These are phyloP conservation scores for Emys orbicularis DNA, from an alignment of 2,797 vertebrate genomes.

Conservation along the genomic window DNA sequence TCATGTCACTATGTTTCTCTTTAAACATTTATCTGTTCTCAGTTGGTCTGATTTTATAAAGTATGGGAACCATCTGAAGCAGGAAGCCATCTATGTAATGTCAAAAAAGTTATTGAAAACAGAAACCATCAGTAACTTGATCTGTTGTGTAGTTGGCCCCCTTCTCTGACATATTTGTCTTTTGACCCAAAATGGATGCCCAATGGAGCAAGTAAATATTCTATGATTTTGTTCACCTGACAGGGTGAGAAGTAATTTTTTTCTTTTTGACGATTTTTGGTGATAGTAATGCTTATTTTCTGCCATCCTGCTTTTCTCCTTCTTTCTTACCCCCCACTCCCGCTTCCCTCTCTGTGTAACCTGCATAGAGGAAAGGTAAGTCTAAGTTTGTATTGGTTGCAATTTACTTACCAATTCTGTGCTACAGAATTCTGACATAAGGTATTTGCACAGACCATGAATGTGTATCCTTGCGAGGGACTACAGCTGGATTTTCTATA, in stretches of 20 bases:
- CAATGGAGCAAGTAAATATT: background rate
- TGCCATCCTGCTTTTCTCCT: background rate
- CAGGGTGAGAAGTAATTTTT: background rate
- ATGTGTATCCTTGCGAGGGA: no score
- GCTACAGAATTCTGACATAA: no score
- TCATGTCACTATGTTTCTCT: background rate
- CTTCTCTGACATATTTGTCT: background rate
- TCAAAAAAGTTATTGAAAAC: slow-evolving; percentile 36
- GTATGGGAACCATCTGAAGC: background rate
- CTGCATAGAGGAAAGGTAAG: background rate
- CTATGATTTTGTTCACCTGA: background rate
- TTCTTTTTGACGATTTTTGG: background rate
- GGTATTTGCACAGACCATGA: no score
- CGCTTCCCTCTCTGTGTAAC: background rate
- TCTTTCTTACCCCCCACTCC: background rate
- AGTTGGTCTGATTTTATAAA: background rate
- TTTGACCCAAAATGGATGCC: background rate
- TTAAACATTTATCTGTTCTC: background rate
- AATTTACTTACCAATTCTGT: no score
- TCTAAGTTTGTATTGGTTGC: no score
- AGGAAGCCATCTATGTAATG: background rate
- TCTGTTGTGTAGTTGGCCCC: background rate
- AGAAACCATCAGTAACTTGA: slow-evolving; percentile 6
- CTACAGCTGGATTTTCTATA: no score
- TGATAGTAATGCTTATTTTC: background rate